Percentiles rank a stretch among this genome's conserved stretches.
Evolutionary conservation across 2,888 invertebrate genomes (phyloP).

Genomic region (Nudaria mundana): DNA sequence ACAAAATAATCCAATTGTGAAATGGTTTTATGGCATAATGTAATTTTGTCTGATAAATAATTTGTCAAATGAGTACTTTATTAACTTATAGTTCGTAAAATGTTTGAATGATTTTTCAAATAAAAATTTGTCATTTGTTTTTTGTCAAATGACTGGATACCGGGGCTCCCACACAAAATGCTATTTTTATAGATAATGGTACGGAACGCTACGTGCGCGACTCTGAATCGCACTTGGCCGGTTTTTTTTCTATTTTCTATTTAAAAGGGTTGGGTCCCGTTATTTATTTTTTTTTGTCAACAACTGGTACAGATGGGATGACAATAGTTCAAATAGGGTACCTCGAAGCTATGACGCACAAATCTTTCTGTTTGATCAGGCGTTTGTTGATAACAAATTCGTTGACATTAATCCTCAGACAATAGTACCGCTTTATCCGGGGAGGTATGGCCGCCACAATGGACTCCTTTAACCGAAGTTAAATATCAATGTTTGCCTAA

Average conservation of each 20-base stretch:
- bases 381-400: conserved; percentile 78
- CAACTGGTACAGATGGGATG: conserved; percentile 52
- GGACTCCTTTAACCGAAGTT: conserved; percentile 58
- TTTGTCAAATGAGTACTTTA: no score
- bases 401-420: conserved; percentile 78
- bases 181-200: no score
- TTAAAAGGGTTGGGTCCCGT: conserved; percentile 38
- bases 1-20: no score
- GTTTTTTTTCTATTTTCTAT: conserved; percentile 32
- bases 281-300: conserved; percentile 48
- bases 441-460: conserved; percentile 52
- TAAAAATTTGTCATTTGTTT: no score
- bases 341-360: conserved; percentile 53
- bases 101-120: no score
- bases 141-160: no score
- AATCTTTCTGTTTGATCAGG: conserved; percentile 78
- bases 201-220: no score
- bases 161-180: no score
- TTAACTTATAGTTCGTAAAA: no score
- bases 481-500: conserved; percentile 66
- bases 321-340: conserved; percentile 63
- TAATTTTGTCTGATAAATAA: no score
- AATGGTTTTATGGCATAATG: no score
- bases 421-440: conserved; percentile 69
- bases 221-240: no score